Evolutionary conservation across 2,797 vertebrate genomes (phyloP), one percentile per base, ranked within the genome.

Genomic region (Falco rusticolus): DNA sequence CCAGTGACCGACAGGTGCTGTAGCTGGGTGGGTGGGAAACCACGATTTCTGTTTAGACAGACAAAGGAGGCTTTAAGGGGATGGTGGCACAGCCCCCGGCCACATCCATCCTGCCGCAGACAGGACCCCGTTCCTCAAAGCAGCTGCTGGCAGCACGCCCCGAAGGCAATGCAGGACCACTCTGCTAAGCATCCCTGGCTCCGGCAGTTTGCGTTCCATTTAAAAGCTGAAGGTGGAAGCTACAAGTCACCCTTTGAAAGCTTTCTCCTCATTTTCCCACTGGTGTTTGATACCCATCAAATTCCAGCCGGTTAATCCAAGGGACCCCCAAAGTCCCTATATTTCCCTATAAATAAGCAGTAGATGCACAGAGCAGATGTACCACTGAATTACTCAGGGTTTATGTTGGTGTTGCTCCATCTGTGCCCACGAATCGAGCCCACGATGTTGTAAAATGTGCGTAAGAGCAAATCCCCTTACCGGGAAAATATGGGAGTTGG

Each of bases 281-380:
- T 0, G 3, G 11, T 48, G 29, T 53, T 86, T 74, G 33, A 37
- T 5, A 28, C 22, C 50, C 56, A 10, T 14, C 43, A 41, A 13
- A 81, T 47, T 81, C 60, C 74, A 65, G 34, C 5, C 5, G 8
- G 48, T 37, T 71, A 21, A 59, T 29, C 57, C 61, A 11, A 60
- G 66, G 54, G 59, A 8, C 5, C 60, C 61, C 43, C 20, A 22
- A 39, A 6, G 14, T 41, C 63, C 61, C n/a, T 72, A 2, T 6
- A 0, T 1, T 10, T 34, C n/a, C 57, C 59, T 26, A 1, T 7
- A 72, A 65, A 56, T 0, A 7, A 84, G 37, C 13, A 25, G 16
- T 4, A 70, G 37, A 25, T 28, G 22, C 43, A 75, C 51, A 70
- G 41, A 61, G 3, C 37, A 25, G 31, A 31, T 79, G 50, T n/a